Evolutionary conservation across 2,888 invertebrate genomes (phyloP).

Genomic region (Octonoba sinensis): DNA sequence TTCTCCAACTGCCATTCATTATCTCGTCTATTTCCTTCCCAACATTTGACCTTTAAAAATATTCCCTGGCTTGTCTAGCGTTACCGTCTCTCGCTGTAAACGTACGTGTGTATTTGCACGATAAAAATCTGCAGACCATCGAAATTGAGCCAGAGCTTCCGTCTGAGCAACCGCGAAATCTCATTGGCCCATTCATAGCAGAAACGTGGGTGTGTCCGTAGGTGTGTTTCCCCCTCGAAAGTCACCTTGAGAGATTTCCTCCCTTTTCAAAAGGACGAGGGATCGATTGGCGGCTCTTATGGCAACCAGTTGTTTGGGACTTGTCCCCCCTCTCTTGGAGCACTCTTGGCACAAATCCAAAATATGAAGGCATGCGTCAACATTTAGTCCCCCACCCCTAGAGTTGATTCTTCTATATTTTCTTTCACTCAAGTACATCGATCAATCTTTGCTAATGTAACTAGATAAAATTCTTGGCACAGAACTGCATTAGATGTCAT

Average conservation of each 20-base stretch:
- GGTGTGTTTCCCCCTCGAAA: slow-evolving; percentile 27
- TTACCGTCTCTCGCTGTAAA: neutral
- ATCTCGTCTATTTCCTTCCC: too few species aligned
- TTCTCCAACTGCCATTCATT: too few species aligned
- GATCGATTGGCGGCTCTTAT: slow-evolving; percentile 54
- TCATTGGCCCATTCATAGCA: slow-evolving; percentile 32
- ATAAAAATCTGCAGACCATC: too few species aligned
- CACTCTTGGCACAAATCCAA: slow-evolving; percentile 22
- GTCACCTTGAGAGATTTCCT: slow-evolving; percentile 50
- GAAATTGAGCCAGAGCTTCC: neutral
- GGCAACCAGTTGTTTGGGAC: slow-evolving; percentile 29
- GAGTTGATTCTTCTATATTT: too few species aligned
- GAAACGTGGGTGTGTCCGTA: slow-evolving; percentile 42
- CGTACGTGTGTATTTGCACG: slow-evolving; percentile 11
- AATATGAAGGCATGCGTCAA: slow-evolving; percentile 18
- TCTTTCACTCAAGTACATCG: too few species aligned
- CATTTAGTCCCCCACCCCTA: neutral
- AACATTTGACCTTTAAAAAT: too few species aligned
- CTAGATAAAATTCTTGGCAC: too few species aligned
- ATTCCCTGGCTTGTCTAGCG: too few species aligned
- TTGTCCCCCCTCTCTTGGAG: slow-evolving; percentile 17
- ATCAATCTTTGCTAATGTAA: too few species aligned
- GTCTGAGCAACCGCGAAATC: slow-evolving; percentile 15
- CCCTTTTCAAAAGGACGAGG: slow-evolving; percentile 21
- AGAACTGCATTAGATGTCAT: too few species aligned